Base-by-base conservation (phyloP, 2,888 invertebrate species). In the Fissipunctia ypsillon region DNA sequence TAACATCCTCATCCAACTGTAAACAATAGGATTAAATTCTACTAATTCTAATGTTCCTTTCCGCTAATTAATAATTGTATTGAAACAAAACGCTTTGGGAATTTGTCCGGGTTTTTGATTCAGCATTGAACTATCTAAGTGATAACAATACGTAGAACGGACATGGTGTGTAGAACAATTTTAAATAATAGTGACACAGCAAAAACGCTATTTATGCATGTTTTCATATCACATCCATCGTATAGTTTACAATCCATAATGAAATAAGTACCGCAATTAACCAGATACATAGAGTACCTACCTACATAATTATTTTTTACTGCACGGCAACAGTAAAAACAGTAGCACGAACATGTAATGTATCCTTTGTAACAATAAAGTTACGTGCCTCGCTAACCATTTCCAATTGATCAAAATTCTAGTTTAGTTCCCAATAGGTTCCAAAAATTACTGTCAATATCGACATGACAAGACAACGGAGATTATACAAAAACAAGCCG, bases 1-100 rank as follows among this genome's bases (percentile, higher is more conserved):
- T 64, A 45, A 65, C 35, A 69, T 72, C 66, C 65, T 69, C 65
- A 48, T 76, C 14, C 60, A 69, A 69, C 43, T 25, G 65, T 60
- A 56, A 57, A 63, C 52, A 61, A 31, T 35, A 12, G 12, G 1
- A 54, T 45, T 41, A 48, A 65, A 69, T n/a, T 45, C 5, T 54
- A 71, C 35, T 6, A 12, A 69, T 50, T 59, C 25, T 61, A 60
- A 68, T 64, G 35, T 54, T 60, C 16, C 16, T 56, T 57, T 75
- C 66, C 67, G 48, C 48, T 54, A 56, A 28, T 65, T 31, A 70
- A 50, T 45, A 56, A 69, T 69, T 59, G 60, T 79, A 41, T 43
- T 52, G 9, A 69, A 81, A 68, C 56, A 7, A n/a, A 59, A 60
- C 5, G 10, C 9, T 61, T 43, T 19, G 14, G 25, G 7, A 41